Evolutionary conservation across 2,888 invertebrate species (phyloP).

Genomic region (Lucinisca nassula): DNA sequence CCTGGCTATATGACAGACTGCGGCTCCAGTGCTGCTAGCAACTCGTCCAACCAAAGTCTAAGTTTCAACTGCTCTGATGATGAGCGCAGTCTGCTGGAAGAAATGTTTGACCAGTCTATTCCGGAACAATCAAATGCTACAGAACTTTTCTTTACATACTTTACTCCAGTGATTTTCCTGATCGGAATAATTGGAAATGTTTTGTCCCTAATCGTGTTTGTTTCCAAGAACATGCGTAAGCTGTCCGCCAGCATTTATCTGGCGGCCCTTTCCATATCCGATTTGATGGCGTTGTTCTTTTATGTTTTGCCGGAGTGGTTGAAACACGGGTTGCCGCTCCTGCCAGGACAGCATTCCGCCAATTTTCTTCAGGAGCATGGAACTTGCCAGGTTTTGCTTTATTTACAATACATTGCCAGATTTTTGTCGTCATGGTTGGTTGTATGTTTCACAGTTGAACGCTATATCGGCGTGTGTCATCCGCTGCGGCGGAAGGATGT

Average conservation of each 20-base stretch:
- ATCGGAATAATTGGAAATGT: constrained; percentile 93
- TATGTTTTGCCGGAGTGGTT: constrained; percentile 86
- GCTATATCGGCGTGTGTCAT: constrained; percentile 85
- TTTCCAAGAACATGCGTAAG: constrained; percentile 91
- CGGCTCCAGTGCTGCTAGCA: not conserved
- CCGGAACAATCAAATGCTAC: constrained; percentile 46
- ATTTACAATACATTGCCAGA: constrained; percentile 89
- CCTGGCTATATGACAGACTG: not conserved
- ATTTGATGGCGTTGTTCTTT: constrained; percentile 92
- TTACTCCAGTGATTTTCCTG: constrained; percentile 92
- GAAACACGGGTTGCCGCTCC: constrained; percentile 76
- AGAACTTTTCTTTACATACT: constrained; percentile 90
- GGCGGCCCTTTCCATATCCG: constrained; percentile 93
- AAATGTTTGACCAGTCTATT: constrained; percentile 17
- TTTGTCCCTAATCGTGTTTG: constrained; percentile 93
- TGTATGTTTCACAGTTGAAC: constrained; percentile 84
- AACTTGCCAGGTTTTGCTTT: constrained; percentile 93
- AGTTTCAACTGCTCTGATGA: constrained; percentile 11
- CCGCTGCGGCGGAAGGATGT: constrained; percentile 82
- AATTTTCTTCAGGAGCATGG: constrained; percentile 87
- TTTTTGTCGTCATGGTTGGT: constrained; percentile 86
- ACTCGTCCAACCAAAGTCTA: not conserved
- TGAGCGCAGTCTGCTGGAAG: not conserved
- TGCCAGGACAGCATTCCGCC: constrained; percentile 70
- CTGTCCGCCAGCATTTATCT: constrained; percentile 93